These are phyloP conservation scores for Smittia sp. DNA, from an alignment of 2,888 invertebrate genomes.

Conservation along the genomic window DNA sequence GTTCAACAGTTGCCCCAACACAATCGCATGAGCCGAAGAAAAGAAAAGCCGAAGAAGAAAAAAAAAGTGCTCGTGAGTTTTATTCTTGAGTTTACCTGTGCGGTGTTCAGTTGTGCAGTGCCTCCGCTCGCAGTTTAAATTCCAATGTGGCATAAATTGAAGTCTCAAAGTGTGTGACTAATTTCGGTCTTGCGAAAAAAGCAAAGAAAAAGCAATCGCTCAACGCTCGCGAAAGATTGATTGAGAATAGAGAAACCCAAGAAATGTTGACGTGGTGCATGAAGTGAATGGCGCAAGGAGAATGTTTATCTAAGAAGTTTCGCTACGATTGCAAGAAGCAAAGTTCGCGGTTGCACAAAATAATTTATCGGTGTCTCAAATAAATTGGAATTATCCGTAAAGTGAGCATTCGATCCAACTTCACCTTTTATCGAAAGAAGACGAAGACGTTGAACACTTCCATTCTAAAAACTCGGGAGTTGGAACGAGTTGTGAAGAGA, in stretches of 20 bases:
- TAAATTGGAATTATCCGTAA: conserved; percentile 10
- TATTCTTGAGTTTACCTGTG: conserved; percentile 40
- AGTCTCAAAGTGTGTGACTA: conserved; percentile 28
- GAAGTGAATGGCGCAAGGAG: neutral
- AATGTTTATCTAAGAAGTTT: neutral
- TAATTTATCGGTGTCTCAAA: neutral
- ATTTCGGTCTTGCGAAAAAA: conserved; percentile 11
- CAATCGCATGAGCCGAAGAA: neutral
- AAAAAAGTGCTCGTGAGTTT: neutral
- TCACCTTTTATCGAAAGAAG: neutral
- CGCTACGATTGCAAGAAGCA: neutral
- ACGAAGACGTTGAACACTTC: conserved; percentile 22
- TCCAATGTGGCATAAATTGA: conserved; percentile 33
- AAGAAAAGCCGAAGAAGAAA: neutral
- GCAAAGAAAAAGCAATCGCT: neutral
- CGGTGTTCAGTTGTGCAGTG: conserved; percentile 24
- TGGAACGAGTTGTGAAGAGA: conserved; percentile 1
- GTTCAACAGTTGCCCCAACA: neutral
- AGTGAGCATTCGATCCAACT: neutral
- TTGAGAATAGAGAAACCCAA: neutral
- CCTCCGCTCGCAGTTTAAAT: neutral
- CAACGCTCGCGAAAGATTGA: neutral
- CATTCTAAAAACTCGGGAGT: neutral
- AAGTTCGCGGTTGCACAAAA: conserved; percentile 10
- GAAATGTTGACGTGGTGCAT: conserved; percentile 30